These are phyloP conservation scores for Cryptus armator DNA, from an alignment of 2,888 invertebrate species.

Conservation along the genomic window DNA sequence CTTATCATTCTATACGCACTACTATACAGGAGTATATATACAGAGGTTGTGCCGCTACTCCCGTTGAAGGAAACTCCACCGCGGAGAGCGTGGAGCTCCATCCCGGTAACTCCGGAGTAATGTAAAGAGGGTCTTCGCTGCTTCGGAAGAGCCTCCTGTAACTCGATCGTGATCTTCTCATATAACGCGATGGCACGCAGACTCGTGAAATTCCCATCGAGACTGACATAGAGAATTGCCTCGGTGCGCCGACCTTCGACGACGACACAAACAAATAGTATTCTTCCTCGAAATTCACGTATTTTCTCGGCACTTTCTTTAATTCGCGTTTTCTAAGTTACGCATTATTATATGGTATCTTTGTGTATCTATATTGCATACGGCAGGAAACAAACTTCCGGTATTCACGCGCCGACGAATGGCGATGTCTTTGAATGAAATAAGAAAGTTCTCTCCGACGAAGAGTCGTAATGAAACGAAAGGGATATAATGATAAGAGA, in stretches of 20 bases:
- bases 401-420: slow-evolving; percentile 13
- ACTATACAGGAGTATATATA: neutral
- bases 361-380: neutral
- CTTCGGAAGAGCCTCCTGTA: slow-evolving; percentile 17
- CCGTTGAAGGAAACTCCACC: neutral
- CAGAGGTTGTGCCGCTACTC: neutral
- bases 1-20: neutral
- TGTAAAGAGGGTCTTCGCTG: slow-evolving; percentile 21
- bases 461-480: neutral
- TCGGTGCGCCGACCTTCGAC: neutral
- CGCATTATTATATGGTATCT: neutral
- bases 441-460: neutral
- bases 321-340: neutral
- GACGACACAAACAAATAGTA: neutral
- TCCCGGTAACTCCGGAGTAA: slow-evolving; percentile 8
- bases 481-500: neutral
- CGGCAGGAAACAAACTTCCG: slow-evolving; percentile 6
- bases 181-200: slow-evolving; percentile 73
- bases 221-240: slow-evolving; percentile 22
- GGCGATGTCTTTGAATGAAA: neutral
- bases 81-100: slow-evolving; percentile 1
- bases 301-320: neutral
- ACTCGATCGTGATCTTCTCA: slow-evolving; percentile 73
- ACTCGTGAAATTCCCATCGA: slow-evolving; percentile 59
- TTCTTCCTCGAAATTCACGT: neutral